A percentile compares a stretch with the other conserved stretches of the same genome.
Conservation (phyloP, 2,113 vertebrate species). For the Petromus typicus region DNA sequence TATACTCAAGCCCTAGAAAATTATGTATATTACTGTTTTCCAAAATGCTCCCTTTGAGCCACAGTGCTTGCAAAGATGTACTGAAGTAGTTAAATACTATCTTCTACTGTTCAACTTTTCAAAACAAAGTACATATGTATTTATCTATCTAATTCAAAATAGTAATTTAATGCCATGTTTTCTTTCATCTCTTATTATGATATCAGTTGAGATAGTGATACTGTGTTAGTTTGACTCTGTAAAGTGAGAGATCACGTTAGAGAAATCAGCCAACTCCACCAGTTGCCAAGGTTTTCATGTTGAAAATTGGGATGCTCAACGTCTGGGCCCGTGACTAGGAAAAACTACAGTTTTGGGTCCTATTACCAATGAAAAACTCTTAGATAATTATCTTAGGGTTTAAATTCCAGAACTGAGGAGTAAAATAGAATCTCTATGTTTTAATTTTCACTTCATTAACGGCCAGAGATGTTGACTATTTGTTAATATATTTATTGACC, state of each 20-base stretch:
- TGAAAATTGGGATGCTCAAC: background rate
- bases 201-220: background rate
- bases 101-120: background rate
- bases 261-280: background rate
- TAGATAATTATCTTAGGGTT: background rate
- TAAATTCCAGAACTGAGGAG: background rate
- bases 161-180: background rate
- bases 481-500: background rate
- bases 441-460: background rate
- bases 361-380: background rate
- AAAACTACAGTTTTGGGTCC: background rate
- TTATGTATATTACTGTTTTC: background rate
- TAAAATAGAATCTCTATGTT: background rate
- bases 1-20: background rate
- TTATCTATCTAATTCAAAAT: background rate
- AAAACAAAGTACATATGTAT: background rate
- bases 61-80: background rate
- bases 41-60: background rate
- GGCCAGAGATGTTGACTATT: background rate
- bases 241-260: background rate
- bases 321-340: background rate
- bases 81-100: background rate
- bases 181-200: background rate
- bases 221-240: background rate
- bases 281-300: background rate